Conservation (phyloP, 2,113 vertebrate species). For the Saguinus imperator region DNA sequence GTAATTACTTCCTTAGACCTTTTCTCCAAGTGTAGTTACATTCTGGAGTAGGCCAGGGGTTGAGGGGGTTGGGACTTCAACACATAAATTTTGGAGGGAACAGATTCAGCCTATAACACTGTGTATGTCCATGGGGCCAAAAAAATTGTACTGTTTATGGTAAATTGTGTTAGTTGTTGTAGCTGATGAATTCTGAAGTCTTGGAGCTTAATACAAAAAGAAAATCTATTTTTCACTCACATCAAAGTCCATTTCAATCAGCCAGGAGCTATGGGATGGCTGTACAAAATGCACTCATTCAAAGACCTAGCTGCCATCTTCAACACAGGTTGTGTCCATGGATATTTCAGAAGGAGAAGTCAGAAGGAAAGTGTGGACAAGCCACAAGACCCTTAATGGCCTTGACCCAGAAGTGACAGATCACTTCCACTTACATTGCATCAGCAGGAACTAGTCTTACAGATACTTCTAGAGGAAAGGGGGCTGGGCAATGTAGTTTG, state of each 20-base stretch:
- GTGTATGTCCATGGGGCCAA: not conserved
- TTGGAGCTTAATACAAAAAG: not conserved
- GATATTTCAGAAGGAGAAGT: not conserved
- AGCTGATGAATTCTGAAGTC: not conserved
- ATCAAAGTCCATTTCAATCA: not conserved
- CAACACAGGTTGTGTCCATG: not conserved
- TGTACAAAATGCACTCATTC: not conserved
- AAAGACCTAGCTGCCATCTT: not conserved
- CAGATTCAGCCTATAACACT: not conserved
- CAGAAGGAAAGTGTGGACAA: not conserved
- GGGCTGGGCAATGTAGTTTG: not conserved
- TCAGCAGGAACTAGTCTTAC: not conserved
- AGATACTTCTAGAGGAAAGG: not conserved
- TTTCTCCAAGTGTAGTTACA: not conserved
- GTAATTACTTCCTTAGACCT: not conserved
- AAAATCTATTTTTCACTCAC: not conserved
- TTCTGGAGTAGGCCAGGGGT: not conserved
- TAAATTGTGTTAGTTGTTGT: not conserved
- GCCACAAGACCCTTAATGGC: accelerated
- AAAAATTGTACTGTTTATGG: not conserved
- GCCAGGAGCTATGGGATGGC: not conserved
- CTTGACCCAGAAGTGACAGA: not conserved
- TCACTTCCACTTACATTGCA: not conserved
- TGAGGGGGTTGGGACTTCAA: not conserved
- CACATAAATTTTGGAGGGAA: not conserved